Conservation (phyloP, 2,888 invertebrate species). For the Plebejus argus region DNA sequence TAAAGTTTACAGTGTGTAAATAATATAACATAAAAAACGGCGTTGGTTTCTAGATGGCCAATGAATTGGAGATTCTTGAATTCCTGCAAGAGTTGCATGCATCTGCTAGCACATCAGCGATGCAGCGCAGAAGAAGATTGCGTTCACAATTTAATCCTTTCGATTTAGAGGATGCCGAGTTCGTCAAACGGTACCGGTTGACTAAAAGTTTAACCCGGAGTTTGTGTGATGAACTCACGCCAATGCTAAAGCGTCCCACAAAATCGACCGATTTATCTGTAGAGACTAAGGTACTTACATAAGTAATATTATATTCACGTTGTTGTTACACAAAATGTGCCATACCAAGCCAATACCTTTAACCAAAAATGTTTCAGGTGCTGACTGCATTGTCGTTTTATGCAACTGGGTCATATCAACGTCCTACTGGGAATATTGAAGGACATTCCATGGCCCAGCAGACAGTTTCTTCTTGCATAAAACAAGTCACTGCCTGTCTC, state of each 20-base stretch:
- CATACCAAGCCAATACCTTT: no score
- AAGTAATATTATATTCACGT: background rate
- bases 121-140: background rate
- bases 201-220: background rate
- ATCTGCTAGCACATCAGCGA: background rate
- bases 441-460: background rate
- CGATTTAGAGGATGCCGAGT: background rate
- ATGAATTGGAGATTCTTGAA: background rate
- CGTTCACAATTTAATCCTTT: background rate
- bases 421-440: background rate
- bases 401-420: no score
- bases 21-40: no score
- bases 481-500: background rate
- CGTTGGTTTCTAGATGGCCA: background rate
- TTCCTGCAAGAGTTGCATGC: background rate
- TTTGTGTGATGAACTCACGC: background rate
- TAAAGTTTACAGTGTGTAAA: no score
- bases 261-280: background rate
- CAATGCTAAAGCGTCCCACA: background rate
- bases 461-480: background rate
- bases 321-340: background rate
- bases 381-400: background rate
- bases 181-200: background rate
- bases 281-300: slow-evolving; percentile 1
- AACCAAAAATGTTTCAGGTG: no score